Evolutionary conservation across 2,888 invertebrate genomes (phyloP).

Genomic region (Drosophila birchii): DNA sequence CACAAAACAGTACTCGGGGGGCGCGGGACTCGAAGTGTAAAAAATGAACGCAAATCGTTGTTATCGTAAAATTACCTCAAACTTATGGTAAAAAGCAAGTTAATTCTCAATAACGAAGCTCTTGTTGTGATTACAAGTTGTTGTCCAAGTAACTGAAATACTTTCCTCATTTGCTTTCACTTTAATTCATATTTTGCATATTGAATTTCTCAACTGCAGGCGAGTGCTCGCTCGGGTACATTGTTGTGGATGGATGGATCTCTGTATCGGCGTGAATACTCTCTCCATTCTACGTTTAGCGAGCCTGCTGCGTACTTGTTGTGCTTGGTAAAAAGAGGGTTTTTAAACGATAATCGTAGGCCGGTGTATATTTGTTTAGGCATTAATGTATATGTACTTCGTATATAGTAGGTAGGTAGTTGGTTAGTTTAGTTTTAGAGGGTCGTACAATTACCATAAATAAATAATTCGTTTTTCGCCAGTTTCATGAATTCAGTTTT

Average conservation of each 20-base stretch:
- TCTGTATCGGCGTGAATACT: conserved; percentile 39
- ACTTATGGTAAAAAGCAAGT: conserved; percentile 38
- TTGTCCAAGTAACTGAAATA: conserved; percentile 50
- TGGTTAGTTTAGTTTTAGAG: conserved; percentile 60
- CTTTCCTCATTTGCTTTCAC: conserved; percentile 33
- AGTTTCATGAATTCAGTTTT: conserved; percentile 43
- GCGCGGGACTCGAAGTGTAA: conserved; percentile 24
- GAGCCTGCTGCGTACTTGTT: conserved; percentile 47
- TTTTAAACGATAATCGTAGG: conserved; percentile 72
- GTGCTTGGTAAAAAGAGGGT: conserved; percentile 27
- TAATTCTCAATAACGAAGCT: conserved; percentile 57
- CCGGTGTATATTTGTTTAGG: conserved; percentile 58
- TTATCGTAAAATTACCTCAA: conserved; percentile 51
- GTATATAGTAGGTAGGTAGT: conserved; percentile 65
- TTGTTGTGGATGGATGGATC: conserved; percentile 32
- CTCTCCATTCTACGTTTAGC: conserved; percentile 50
- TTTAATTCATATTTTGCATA: conserved; percentile 35
- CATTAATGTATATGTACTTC: conserved; percentile 67
- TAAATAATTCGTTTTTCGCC: conserved; percentile 69
- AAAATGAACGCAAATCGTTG: conserved; percentile 29
- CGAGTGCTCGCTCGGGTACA: conserved; percentile 52
- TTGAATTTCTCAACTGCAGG: conserved; percentile 37
- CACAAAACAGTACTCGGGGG: conserved; percentile 64
- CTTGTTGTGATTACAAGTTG: conserved; percentile 43
- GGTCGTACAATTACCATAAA: conserved; percentile 59